Base-by-base conservation (phyloP, 2,797 vertebrate genomes). In the Sebastes minor region DNA sequence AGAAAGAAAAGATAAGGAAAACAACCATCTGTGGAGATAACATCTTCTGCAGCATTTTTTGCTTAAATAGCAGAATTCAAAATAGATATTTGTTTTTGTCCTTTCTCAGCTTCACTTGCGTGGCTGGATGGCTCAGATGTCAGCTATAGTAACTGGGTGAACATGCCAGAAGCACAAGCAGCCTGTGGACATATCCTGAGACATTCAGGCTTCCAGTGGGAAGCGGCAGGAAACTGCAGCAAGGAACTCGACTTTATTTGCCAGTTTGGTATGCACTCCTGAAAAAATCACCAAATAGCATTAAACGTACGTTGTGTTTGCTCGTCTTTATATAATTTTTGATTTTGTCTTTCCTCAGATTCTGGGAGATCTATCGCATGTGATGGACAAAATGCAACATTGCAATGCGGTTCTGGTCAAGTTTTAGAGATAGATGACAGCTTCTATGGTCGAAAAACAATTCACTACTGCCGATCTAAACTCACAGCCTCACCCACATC, bases 91-190 rank as follows among this genome's bases (percentile, higher is more conserved):
- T 57, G 42, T 10, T n/a, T 18, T 67, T 30, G 27, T 65, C 4
- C 16, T 66, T 87, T 63, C 28, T 12, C 91, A 98, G 98, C 95
- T 71, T 88, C 87, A 3, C 74, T 97, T 49, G 95, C 93, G 5
- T 99, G 98, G 98, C 86, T 99, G 87, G 97, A 99, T 81, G 95
- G 95, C 69, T 97, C 97, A 32, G 94, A 96, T 62, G 87, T 97
- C 84, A 97, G 91, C 86, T 99, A 97, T 66, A 96, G 89, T 78
- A 97, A 97, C 89, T 98, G 97, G 97, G 86, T 80, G 13, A 76
- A 82, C 8, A 78, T 89, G 2, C 95, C 95, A 7, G 83, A 89
- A 4, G 67, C 89, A 22, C 74, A 68, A 6, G 82, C 93, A 10
- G 68, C 81, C 9, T 99, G 98, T 2, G 97, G 96, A 38, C 94